Base-by-base conservation (phyloP, 1,140 invertebrate genomes). In the Limonius californicus region DNA sequence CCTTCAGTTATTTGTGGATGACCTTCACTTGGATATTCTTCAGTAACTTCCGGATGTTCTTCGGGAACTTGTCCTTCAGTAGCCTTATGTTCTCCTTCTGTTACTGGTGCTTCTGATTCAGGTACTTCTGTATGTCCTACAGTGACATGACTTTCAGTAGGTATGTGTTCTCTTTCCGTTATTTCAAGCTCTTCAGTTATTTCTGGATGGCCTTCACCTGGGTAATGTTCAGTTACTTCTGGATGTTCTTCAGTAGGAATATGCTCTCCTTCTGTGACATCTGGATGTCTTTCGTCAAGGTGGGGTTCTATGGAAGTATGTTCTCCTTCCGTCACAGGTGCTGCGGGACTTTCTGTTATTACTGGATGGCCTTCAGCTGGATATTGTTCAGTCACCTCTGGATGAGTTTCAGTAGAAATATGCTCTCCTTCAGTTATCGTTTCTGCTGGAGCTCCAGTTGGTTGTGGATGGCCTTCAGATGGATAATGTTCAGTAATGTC, bases 1-100 rank as follows among this genome's bases (percentile, higher is more conserved):
- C 23, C 53, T 30, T 63, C 56, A 0, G 54, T 57, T 20, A 42
- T 14, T 56, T 42, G n/a, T 59, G 65, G 62, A 30, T 39, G 30
- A 14, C 54, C 50, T 50, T 32, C 30, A 39, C 59, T 42, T 15
- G 15, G 32, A 1, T 43, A 42, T 15, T 57, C 9, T 57, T 21
- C 20, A 16, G 27, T 32, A 12, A 16, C 35, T 43, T 20, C 18
- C 6, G 57, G 14, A 18, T 21, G 12, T 53, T 63, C 43, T 58
- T 63, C 21, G 9, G 60, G 15, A 56, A 21, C 1, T 16, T 8
- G 19, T 39, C 19, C 16, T 27, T 57, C 11, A 15, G 54, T 39
- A 9, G 20, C 21, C 47, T n/a, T n/a, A n/a, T n/a, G n/a, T n/a
- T n/a, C n/a, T n/a, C n/a, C n/a, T 11, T 50, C 18, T 21, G 56